Evolutionary conservation across 2,113 vertebrate genomes (phyloP).

Genomic region (Tricholaema leucomelas): DNA sequence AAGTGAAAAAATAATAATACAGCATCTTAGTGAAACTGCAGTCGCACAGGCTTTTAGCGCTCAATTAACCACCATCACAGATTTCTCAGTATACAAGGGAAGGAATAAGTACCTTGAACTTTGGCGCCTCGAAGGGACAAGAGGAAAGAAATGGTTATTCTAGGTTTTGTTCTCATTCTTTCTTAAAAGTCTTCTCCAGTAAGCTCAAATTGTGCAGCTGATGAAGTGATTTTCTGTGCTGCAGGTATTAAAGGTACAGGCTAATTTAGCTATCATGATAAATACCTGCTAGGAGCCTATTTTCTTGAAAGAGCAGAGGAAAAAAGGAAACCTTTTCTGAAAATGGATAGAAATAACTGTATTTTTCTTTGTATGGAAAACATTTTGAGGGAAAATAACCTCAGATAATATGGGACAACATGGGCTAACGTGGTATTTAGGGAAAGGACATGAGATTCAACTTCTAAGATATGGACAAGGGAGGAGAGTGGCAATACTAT

Average conservation of each 20-base stretch:
- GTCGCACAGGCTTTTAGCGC: not conserved
- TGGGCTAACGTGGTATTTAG: not conserved
- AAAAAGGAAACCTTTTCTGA: constrained; percentile 27
- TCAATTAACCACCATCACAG: constrained; percentile 39
- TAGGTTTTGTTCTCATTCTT: constrained; percentile 38
- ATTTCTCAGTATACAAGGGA: not conserved
- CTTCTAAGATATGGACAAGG: not conserved
- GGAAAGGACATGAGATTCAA: not conserved
- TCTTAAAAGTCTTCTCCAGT: constrained; percentile 33
- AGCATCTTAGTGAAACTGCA: constrained; percentile 41
- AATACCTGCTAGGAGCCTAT: constrained; percentile 39
- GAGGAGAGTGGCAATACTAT: not conserved
- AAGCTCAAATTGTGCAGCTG: constrained; percentile 45
- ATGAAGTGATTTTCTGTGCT: constrained; percentile 57
- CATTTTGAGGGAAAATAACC: constrained; percentile 35
- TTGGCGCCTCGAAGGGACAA: not conserved
- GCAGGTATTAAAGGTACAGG: constrained; percentile 4
- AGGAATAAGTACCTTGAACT: constrained; percentile 58
- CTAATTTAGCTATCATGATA: constrained; percentile 63
- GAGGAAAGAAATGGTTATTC: constrained; percentile 48
- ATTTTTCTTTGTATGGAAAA: constrained; percentile 39
- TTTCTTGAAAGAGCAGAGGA: constrained; percentile 31
- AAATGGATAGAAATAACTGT: constrained; percentile 18
- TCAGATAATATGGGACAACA: not conserved
- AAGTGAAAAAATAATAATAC: constrained; percentile 10